Conservation (phyloP, 2,797 vertebrate genomes). For the Sebastiscus albofasciatus region DNA sequence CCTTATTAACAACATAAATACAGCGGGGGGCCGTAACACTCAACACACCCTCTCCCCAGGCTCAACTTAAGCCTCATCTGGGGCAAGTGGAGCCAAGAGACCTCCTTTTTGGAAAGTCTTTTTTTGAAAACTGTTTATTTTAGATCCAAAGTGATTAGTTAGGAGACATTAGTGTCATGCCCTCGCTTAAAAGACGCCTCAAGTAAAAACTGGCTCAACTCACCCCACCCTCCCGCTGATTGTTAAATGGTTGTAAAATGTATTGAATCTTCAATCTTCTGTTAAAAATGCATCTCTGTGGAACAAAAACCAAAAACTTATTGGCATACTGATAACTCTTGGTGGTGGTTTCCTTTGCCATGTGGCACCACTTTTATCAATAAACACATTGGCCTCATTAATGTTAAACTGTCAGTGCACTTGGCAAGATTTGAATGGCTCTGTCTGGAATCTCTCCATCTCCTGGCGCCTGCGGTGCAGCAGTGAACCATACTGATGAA, state of each 20-base stretch:
- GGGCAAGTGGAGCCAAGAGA: too few relatives aligned
- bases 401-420: slow-evolving; percentile 44
- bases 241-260: background rate
- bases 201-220: too few relatives aligned
- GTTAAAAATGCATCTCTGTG: background rate
- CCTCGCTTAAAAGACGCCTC: too few relatives aligned
- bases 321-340: background rate
- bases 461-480: slow-evolving; percentile 11
- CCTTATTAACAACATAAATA: too few relatives aligned
- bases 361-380: slow-evolving; percentile 17
- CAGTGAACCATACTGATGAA: slow-evolving; percentile 51
- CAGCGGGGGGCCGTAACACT: too few relatives aligned
- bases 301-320: background rate
- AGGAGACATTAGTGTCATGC: too few relatives aligned
- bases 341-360: background rate
- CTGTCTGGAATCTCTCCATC: slow-evolving; percentile 55
- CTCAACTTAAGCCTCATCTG: too few relatives aligned
- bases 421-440: slow-evolving; percentile 47
- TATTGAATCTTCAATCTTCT: background rate
- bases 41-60: too few relatives aligned
- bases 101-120: too few relatives aligned
- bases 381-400: slow-evolving; percentile 22
- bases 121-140: too few relatives aligned
- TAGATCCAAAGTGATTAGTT: too few relatives aligned
- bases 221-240: too few relatives aligned